Conservation (phyloP, 2,797 vertebrate species). For the Thamnophis elegans region DNA sequence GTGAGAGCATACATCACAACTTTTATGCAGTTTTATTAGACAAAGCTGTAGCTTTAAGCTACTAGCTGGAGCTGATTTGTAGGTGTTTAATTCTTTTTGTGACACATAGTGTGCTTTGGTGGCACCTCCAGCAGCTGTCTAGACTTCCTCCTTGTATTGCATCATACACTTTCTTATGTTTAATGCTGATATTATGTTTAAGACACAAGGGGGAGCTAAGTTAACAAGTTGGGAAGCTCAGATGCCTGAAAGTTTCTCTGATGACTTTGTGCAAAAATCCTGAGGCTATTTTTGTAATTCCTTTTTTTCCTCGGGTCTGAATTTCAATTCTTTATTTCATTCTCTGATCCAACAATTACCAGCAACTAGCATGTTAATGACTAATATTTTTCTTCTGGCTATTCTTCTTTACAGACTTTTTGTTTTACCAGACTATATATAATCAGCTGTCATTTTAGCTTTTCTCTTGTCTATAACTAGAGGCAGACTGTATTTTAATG, state of each 20-base stretch:
- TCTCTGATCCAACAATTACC: slow-evolving; percentile 30
- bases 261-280: not conserved
- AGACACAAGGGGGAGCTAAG: not conserved
- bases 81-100: not conserved
- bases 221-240: not conserved
- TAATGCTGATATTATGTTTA: not conserved
- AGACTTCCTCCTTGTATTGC: not conserved
- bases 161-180: not conserved
- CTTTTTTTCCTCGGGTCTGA: slow-evolving; percentile 3
- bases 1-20: not conserved
- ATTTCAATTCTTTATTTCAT: not conserved
- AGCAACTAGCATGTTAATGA: slow-evolving; percentile 42
- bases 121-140: too few species aligned
- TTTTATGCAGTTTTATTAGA: not conserved
- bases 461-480: not conserved
- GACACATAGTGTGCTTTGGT: not conserved
- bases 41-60: not conserved
- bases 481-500: not conserved
- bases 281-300: slow-evolving; percentile 15
- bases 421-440: slow-evolving; percentile 17
- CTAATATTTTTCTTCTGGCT: slow-evolving; percentile 54
- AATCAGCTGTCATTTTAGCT: not conserved
- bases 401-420: slow-evolving; percentile 44
- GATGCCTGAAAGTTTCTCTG: not conserved
- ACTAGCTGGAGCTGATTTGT: not conserved